Base-by-base conservation (phyloP, 2,113 vertebrate species). In the Oenanthe melanoleuca region DNA sequence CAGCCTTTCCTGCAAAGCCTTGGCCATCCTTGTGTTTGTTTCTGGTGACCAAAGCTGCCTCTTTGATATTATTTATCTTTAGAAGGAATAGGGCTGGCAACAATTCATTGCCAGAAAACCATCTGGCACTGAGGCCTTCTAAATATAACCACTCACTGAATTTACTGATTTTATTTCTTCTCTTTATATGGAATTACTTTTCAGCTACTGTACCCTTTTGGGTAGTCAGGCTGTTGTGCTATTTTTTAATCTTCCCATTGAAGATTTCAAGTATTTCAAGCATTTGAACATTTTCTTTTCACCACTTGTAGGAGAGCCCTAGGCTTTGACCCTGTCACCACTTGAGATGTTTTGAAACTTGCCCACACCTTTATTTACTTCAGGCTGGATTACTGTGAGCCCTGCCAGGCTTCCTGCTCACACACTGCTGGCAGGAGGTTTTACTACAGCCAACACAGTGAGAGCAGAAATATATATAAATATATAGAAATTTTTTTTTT, bases 151-250 rank as follows among this genome's bases (percentile, higher is more conserved):
- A 52, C 42, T 66, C 53, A 38, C 47, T 86, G 70, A 92, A 92
- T 83, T 67, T 66, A 91, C 64, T n/a, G 69, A 42, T 73, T 83
- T 95, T 53, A n/a, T 37, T 61, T 59, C 77, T 80, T 93, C 93
- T 72, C 86, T 95, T 96, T 94, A 77, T 92, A 88, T 86, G 90
- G 93, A 84, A 81, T 88, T 92, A 56, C 38, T 84, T 73, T 92
- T 57, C 61, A 84, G 90, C 69, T 81, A 91, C 93, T 74, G 78
- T 73, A 26, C n/a, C n/a, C 61, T 55, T 70, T 61, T 9, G 6
- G 66, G 34, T 37, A 47, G 63, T 66, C 26, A 69, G 70, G 59
- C 64, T 71, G 29, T 23, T 40, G n/a, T 67, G 56, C 70, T 94
- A 34, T 72, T 92, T 95, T 72, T 72, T 10, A n/a, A 28, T 84